Evolutionary conservation across 1,140 invertebrate species (phyloP).

Genomic region (Mactra quadrangularis): DNA sequence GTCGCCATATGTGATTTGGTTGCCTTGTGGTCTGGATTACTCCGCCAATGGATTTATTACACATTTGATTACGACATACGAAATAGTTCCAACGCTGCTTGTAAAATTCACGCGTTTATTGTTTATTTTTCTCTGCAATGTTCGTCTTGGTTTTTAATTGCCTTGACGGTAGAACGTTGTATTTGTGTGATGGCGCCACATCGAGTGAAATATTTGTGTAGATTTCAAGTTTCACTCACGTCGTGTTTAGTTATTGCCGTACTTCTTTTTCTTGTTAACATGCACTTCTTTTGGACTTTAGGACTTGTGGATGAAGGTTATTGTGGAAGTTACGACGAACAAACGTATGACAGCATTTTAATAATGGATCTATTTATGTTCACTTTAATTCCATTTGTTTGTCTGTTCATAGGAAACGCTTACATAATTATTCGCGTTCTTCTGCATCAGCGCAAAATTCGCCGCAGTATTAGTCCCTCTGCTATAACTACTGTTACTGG

Average conservation of each 20-base stretch:
- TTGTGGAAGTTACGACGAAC: no score
- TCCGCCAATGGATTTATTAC: slow-evolving; percentile 65
- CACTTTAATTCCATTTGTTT: neutral
- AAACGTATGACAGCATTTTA: no score
- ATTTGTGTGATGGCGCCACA: slow-evolving; percentile 67
- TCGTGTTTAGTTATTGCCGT: neutral
- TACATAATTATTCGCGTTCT: slow-evolving; percentile 18
- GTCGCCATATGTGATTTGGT: slow-evolving; percentile 63
- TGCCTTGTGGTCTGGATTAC: slow-evolving; percentile 65
- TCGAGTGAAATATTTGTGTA: slow-evolving; percentile 49
- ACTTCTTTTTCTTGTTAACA: slow-evolving; percentile 1
- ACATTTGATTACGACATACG: slow-evolving; percentile 60
- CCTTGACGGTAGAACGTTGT: slow-evolving; percentile 69
- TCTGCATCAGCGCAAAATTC: neutral
- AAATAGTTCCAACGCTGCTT: slow-evolving; percentile 19
- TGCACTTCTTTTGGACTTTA: slow-evolving; percentile 25
- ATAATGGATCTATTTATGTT: slow-evolving; percentile 21
- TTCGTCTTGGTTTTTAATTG: slow-evolving; percentile 70
- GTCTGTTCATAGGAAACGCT: slow-evolving; percentile 3
- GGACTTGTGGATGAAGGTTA: neutral
- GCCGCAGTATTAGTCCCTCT: no score
- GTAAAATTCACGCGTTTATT: slow-evolving; percentile 64
- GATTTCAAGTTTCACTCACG: neutral
- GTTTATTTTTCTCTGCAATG: slow-evolving; percentile 55
- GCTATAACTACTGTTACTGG: no score